Evolutionary conservation across 2,888 invertebrate species (phyloP), one percentile per base, ranked within the genome.

Genomic region (Lasioglossum leucozonium): DNA sequence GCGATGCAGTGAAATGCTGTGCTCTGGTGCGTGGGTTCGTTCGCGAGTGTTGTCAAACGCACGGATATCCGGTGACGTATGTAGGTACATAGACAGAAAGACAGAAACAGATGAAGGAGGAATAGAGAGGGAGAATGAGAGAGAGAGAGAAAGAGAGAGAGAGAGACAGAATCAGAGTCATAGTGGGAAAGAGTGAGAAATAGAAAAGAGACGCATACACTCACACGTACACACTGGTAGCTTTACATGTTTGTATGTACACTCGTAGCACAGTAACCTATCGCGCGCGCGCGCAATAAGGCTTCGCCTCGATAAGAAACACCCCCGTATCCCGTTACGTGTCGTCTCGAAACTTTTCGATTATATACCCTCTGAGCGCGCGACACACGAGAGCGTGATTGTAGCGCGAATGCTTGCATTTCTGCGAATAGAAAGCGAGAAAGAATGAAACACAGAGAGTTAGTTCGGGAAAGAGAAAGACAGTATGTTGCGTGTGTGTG

Each of bases 1-100:
- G 94, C 94, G 92, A 94, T 94, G 94, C 94, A 93, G 94, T 94
- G 93, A 93, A 90, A 93, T 93, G 94, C 94, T 92, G 94, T 94
- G 94, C 94, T 93, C 94, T 86, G 91, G 93, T 94, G 93, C 93
- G 90, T 92, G 90, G 91, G 91, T 92, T 78, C 84, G 85, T 90
- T 85, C 88, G 84, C 88, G 86, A 84, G 79, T 85, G 86, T 90
- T 87, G 88, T 89, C 89, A 88, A 81, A 86, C 89, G 84, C 90
- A 83, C 89, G 86, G 85, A 87, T 79, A 83, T 87, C 78, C 81
- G 81, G 75, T 85, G 85, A 85, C 86, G 85, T 78, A 85, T 81
- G 81, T 73, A 73, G n/a, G n/a, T n/a, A n/a, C n/a, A n/a, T n/a
- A n/a, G 84, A 85, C 16, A 67, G 78, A 83, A 69, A n/a, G 69